Base-by-base conservation (phyloP, 2,888 invertebrate species). In the Amphimallon solstitiale region DNA sequence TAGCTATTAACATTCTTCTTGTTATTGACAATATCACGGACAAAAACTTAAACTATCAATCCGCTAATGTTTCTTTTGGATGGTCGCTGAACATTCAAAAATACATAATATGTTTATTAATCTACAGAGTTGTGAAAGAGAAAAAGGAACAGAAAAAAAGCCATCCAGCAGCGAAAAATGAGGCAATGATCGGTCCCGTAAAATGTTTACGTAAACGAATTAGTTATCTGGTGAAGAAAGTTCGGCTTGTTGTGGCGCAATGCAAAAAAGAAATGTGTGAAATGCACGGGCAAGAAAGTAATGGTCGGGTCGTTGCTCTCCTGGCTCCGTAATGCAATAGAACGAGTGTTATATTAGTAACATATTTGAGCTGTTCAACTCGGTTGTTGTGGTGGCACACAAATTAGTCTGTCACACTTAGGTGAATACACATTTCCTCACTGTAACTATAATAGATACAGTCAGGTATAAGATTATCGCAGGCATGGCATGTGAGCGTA, bases 201-300 rank as follows among this genome's bases (percentile, higher is more conserved):
- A 40, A 40, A 56, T 56, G 56, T 56, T 56, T 56, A 56, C 38
- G 56, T 56, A 56, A 56, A 56, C 56, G 56, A 56, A 56, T 40
- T 56, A 38, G 56, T 56, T 40, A 56, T 56, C 56, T 56, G 56
- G 56, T 56, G 61, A 61, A 61, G 49, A 49, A 61, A 61, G 49
- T 48, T 61, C 61, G 23, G 37, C 79, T 73, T 74, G 73, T 69
- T 73, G 78, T 85, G 85, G 81, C 81, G 81, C 78, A 84, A 85
- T 64, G 64, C 74, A 75, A 77, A 85, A 67, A 85, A 85, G 85
- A 85, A 85, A 85, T 84, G 82, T 74, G 76, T 81, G 79, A 80
- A 82, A 80, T 82, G 81, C 82, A 81, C 64, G 54, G 54, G 46
- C 52, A 64, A 56, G 64, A 61, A 61, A 61, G 61, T 48, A 61